Evolutionary conservation across 1,140 invertebrate genomes (phyloP).

Genomic region (Drosophila mayri): DNA sequence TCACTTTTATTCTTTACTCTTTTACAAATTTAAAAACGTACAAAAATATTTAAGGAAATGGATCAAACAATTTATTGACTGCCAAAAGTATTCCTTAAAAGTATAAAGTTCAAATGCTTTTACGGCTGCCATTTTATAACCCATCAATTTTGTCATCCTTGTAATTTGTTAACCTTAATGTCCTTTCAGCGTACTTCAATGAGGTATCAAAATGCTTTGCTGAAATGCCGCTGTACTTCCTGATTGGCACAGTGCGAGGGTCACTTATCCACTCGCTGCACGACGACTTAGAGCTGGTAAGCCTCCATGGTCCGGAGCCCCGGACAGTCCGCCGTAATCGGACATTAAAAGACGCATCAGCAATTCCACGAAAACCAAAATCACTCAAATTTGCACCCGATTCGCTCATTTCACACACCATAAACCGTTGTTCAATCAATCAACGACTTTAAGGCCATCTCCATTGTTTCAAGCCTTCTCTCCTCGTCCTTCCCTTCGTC

Average conservation of each 20-base stretch:
- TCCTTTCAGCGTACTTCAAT: slow-evolving; percentile 80
- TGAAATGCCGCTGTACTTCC: slow-evolving; percentile 88
- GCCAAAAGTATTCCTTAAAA: background rate
- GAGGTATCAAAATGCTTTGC: slow-evolving; percentile 85
- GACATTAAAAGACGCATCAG: slow-evolving; percentile 60
- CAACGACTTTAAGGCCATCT: slow-evolving; percentile 59
- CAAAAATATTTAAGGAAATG: background rate
- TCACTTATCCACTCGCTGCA: slow-evolving; percentile 86
- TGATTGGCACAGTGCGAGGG: slow-evolving; percentile 87
- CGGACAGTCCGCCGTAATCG: slow-evolving; percentile 13
- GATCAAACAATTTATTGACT: background rate
- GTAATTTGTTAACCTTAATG: slow-evolving; percentile 18
- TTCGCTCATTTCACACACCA: slow-evolving; percentile 79
- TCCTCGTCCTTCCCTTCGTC: background rate
- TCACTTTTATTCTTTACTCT: no score
- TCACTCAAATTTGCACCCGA: slow-evolving; percentile 78
- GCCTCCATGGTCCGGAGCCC: slow-evolving; percentile 19
- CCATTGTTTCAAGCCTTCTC: slow-evolving; percentile 66
- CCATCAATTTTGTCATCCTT: slow-evolving; percentile 17
- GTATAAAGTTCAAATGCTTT: background rate
- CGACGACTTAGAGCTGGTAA: slow-evolving; percentile 84
- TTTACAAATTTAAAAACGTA: no score
- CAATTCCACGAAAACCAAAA: slow-evolving; percentile 54
- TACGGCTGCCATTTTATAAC: slow-evolving; percentile 1
- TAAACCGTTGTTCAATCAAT: slow-evolving; percentile 80